Evolutionary conservation across 92 coral and sea anemone species (phyloP).

Genomic region (Chrysogorgia sp.): DNA sequence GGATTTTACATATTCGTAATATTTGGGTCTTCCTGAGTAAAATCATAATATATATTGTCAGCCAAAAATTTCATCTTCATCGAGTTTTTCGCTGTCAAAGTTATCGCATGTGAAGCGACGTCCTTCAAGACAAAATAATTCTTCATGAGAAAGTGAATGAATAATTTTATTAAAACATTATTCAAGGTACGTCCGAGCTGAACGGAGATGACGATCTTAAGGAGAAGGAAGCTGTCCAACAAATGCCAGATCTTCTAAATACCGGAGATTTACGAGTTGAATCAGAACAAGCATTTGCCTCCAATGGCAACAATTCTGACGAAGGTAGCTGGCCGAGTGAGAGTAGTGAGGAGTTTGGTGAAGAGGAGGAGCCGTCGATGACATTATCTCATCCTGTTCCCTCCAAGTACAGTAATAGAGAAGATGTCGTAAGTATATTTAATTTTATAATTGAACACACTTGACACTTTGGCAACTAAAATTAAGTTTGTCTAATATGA

Average conservation of each 20-base stretch:
- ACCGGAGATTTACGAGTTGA: conserved; percentile 42
- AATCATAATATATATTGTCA: no score
- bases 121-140: no score
- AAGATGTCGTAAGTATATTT: conserved; percentile 69
- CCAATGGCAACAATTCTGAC: conserved; percentile 65
- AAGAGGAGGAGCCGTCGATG: conserved; percentile 65
- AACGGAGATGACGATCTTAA: not conserved
- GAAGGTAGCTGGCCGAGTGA: conserved; percentile 79
- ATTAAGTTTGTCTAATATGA: no score
- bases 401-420: conserved; percentile 79
- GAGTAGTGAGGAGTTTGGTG: conserved; percentile 93
- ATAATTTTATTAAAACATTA: not conserved
- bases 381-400: conserved; percentile 66
- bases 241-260: conserved; percentile 43
- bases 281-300: conserved; percentile 24
- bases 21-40: no score
- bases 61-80: no score
- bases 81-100: no score
- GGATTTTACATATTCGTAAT: no score
- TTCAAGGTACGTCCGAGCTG: not conserved
- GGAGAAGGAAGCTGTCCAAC: conserved; percentile 12
- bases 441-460: no score
- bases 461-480: not conserved
- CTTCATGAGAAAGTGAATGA: no score
- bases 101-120: no score